Base-by-base conservation (phyloP, 2,888 invertebrate species). In the Cactoblastis cactorum region DNA sequence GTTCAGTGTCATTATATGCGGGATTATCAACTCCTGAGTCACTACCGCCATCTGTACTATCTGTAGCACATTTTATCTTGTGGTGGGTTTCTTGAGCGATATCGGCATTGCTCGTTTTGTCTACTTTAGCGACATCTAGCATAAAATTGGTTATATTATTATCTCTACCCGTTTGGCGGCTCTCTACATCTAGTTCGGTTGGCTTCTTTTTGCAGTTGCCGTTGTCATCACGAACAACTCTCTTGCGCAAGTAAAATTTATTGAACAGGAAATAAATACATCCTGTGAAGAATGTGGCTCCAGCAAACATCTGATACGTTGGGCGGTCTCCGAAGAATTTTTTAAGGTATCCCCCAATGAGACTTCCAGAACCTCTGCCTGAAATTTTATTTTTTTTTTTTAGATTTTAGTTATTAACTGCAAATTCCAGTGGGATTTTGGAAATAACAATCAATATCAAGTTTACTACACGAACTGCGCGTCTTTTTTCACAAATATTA, bases 291-390 rank as follows among this genome's bases (percentile, higher is more conserved):
- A 93, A 81, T 0, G 92, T 92, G 0, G 92, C 87, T 0, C 90
- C 88, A 0, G 95, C 83, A 68, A 95, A 95, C 58, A 94, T 91
- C 71, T 92, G 92, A 69, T 94, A 95, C 0, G 95, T 95, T 0
- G 92, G 90, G 49, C 95, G 86, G 3, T 94, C 94, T 6, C 95
- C 95, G 60, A 93, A 91, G 56, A 89, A 91, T 69, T 94, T 93
- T 90, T 95, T 95, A 50, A 94, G 75, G 71, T 93, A 94, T 9
- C 95, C 95, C 11, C 95, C 95, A 48, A 94, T 91, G 51, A 95
- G 79, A 74, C 95, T 94, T 39, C 95, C 95, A 4, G 93, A 84
- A 32, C 95, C 95, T 76, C 94, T 94, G 48, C 95, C 94, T 95
- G 75, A 11, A 82, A 67, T 1, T 35, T 41, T 28, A 28, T 28